Evolutionary conservation across 2,113 vertebrate genomes (phyloP), one percentile per base, ranked within the genome.

Genomic region (Xyrauchen texanus): DNA sequence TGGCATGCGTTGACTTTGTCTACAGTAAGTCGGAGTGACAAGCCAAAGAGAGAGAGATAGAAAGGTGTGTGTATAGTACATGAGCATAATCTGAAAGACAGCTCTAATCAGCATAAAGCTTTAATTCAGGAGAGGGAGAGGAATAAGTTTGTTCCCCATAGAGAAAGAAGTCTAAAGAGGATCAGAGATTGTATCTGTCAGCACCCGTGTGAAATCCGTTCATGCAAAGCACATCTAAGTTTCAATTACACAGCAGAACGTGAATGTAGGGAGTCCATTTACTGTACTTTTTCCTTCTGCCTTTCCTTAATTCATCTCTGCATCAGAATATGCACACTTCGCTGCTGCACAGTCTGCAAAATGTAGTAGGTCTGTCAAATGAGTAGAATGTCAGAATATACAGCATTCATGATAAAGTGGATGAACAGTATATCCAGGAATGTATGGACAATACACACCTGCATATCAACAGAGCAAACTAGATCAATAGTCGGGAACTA

Each of bases 201-300:
- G 85, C 86, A 62, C 81, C 71, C 82, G 85, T 83, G 71, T 79
- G 78, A 89, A 92, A 92, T 92, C 91, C 90, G 91, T 90, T 92
- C 91, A 92, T 84, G 16, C 10, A 80, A 34, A 12, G 58, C 44
- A 46, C 86, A 88, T 89, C 89, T 86, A 89, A 91, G 89, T 93
- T 91, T 93, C 91, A 93, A 92, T 92, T 91, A 92, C 84, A 84
- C 84, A 82, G 58, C 0, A 4, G 68, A 82, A 83, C 81, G 12
- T 78, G 80, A 84, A 84, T 85, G 77, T 66, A 69, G 68, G 84
- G 44, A 65, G 78, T 73, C 82, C 68, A 51, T 84, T 79, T 78
- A 76, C 68, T 60, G 80, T 78, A 75, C 82, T 82, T 70, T 84
- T 78, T 70, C 21, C 21, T 34, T 34, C 21, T 34, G 21, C 21